Conservation (phyloP, 1,140 invertebrate species). For the Chironomus striatipennis region DNA sequence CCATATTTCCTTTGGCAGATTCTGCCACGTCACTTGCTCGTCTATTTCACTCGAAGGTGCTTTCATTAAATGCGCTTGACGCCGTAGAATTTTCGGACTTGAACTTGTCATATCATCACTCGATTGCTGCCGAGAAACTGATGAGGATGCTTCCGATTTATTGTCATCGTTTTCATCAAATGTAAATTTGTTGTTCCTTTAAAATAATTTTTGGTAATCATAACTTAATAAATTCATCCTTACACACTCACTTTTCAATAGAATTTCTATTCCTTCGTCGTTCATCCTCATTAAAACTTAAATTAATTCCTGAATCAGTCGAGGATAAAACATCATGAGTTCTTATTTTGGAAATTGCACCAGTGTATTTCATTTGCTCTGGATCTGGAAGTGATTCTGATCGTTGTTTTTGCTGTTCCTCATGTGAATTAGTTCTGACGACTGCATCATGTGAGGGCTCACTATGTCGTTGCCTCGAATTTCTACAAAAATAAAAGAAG, state of each 20-base stretch:
- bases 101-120: neutral
- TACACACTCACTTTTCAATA: constrained; percentile 23
- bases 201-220: constrained; percentile 11
- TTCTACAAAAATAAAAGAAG: constrained; percentile 26
- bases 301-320: constrained; percentile 66
- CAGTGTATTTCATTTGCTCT: constrained; percentile 46
- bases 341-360: constrained; percentile 48
- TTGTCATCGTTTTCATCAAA: constrained; percentile 19
- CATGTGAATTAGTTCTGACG: constrained; percentile 38
- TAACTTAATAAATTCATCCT: too few species aligned
- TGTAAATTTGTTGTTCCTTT: constrained; percentile 17
- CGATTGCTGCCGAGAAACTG: neutral
- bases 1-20: constrained; percentile 72
- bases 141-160: constrained; percentile 29
- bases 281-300: constrained; percentile 59
- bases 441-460: constrained; percentile 40
- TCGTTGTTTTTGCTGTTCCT: neutral
- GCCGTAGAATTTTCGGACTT: constrained; percentile 21
- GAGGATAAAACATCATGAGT: constrained; percentile 36
- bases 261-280: constrained; percentile 26
- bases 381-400: constrained; percentile 37
- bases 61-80: constrained; percentile 4
- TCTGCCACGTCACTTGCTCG: constrained; percentile 53
- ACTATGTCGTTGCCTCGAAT: constrained; percentile 25
- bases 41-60: constrained; percentile 27